These are phyloP conservation scores for Pseudomyrmex flavicornis DNA, from an alignment of 1,140 invertebrate species.

Conservation along the genomic window DNA sequence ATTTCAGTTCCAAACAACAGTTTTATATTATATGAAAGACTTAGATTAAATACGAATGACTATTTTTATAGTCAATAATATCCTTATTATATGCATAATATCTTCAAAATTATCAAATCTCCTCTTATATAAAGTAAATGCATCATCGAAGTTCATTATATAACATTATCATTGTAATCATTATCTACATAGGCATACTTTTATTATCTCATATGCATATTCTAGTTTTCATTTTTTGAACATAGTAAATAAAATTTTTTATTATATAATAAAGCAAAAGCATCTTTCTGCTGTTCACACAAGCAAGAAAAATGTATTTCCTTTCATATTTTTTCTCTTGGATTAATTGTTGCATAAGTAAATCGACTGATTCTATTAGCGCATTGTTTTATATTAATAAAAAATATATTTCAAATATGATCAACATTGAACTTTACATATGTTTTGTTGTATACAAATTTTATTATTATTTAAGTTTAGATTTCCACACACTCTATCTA, in stretches of 20 bases:
- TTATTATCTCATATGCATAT: not conserved
- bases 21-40: too few species aligned
- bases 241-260: conserved; percentile 71
- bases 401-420: conserved; percentile 44
- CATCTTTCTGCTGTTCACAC: conserved; percentile 55
- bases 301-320: conserved; percentile 35
- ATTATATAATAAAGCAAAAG: too few species aligned
- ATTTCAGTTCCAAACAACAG: too few species aligned
- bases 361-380: conserved; percentile 32
- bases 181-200: too few species aligned
- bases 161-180: too few species aligned
- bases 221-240: conserved; percentile 42
- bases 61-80: too few species aligned
- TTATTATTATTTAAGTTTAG: conserved; percentile 53
- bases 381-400: conserved; percentile 35
- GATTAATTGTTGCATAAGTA: conserved; percentile 33
- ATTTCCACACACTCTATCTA: conserved; percentile 28
- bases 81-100: too few species aligned
- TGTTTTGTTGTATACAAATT: conserved; percentile 29
- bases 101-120: too few species aligned
- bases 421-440: conserved; percentile 40
- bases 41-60: too few species aligned
- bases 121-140: too few species aligned
- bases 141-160: too few species aligned
- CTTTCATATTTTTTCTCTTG: conserved; percentile 3